Evolutionary conservation across 2,888 invertebrate genomes (phyloP).

Genomic region (Matsumyia berberina): DNA sequence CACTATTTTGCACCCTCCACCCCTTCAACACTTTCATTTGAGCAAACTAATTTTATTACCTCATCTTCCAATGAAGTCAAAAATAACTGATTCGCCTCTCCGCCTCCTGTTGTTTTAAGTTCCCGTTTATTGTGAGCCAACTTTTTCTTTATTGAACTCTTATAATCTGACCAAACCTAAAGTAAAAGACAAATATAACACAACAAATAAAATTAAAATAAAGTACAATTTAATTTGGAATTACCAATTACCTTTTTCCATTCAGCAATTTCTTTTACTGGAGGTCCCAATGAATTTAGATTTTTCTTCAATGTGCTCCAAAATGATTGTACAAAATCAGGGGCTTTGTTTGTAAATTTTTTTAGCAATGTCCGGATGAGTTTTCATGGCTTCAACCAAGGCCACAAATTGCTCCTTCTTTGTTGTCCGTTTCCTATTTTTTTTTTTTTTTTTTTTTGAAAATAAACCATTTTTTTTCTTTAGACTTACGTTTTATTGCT

Average conservation of each 20-base stretch:
- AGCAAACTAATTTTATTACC: no score
- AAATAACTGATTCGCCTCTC: background rate
- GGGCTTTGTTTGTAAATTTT: background rate
- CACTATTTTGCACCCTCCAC: background rate
- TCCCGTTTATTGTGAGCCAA: no score
- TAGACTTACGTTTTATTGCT: background rate
- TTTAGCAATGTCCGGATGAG: no score
- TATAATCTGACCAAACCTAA: background rate
- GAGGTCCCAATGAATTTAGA: background rate
- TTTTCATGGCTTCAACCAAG: no score
- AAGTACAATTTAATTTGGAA: background rate
- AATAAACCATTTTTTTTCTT: background rate
- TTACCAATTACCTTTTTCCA: background rate
- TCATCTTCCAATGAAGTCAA: background rate
- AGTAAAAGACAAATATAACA: background rate
- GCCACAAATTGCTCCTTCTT: no score
- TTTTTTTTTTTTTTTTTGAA: background rate
- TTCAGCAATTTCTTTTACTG: background rate
- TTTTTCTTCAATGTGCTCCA: background rate
- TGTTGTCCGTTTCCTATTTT: background rate
- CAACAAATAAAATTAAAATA: background rate
- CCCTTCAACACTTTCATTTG: background rate
- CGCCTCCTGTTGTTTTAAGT: background rate
- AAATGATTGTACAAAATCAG: background rate
- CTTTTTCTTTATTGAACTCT: background rate